Conservation (phyloP, 2,888 invertebrate species). For the Andrena trimmerana region DNA sequence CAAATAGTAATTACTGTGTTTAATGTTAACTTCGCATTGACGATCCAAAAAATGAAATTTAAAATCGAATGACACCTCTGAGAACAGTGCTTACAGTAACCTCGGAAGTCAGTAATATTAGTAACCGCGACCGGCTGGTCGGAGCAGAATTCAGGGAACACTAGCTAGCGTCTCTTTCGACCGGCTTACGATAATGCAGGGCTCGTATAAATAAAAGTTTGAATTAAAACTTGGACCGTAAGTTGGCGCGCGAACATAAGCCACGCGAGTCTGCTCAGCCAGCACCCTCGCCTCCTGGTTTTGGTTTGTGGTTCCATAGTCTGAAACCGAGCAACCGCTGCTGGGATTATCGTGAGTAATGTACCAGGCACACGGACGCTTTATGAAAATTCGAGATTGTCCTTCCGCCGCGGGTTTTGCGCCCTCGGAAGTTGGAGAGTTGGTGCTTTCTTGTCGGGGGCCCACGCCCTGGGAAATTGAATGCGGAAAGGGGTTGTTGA, state of each 20-base stretch:
- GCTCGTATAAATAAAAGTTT: slow-evolving; percentile 78
- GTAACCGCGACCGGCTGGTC: neutral
- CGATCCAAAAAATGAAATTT: too few species aligned
- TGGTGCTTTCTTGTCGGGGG: slow-evolving; percentile 42
- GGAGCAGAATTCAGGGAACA: slow-evolving; percentile 11
- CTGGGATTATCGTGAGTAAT: slow-evolving; percentile 78
- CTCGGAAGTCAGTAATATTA: too few species aligned
- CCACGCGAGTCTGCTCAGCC: slow-evolving; percentile 35
- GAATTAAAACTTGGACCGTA: slow-evolving; percentile 77
- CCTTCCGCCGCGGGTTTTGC: slow-evolving; percentile 61
- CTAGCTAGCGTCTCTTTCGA: slow-evolving; percentile 12
- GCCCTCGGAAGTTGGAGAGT: slow-evolving; percentile 1
- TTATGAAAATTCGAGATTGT: slow-evolving; percentile 76
- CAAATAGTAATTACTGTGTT: too few species aligned
- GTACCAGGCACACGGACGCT: slow-evolving; percentile 70
- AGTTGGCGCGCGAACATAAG: slow-evolving; percentile 67
- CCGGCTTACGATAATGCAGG: slow-evolving; percentile 73
- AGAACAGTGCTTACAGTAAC: too few species aligned
- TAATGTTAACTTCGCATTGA: too few species aligned
- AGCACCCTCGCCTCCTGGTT: slow-evolving; percentile 45
- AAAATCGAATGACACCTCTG: too few species aligned
- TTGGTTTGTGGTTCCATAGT: slow-evolving; percentile 73
- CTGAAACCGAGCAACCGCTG: slow-evolving; percentile 62
- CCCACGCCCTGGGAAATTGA: slow-evolving; percentile 29
- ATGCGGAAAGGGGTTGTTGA: slow-evolving; percentile 27